Percentiles rank a stretch among this genome's conserved stretches.
Evolutionary conservation across 1,140 invertebrate genomes (phyloP).

Genomic region (Sitophilus oryzae): DNA sequence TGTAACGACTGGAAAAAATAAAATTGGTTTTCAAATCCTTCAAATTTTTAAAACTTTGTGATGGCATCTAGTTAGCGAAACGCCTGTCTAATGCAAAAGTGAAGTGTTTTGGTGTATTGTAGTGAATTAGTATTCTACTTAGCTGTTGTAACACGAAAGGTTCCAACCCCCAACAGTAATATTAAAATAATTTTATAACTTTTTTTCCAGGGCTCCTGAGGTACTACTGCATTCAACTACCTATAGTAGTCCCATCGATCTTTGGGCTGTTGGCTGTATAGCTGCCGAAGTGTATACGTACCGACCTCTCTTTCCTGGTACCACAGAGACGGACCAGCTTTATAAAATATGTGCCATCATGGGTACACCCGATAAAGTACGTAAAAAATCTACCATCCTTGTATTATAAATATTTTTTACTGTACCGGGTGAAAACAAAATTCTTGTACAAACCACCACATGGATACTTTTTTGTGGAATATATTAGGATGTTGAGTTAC

Average conservation of each 20-base stretch:
- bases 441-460: constrained; percentile 6
- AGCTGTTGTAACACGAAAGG: no score
- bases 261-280: constrained; percentile 98
- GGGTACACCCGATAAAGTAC: constrained; percentile 87
- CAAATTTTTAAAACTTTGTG: no score
- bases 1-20: no score
- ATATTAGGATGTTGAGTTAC: no score
- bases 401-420: not conserved
- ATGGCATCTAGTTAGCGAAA: no score
- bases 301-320: constrained; percentile 93
- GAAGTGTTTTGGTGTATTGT: no score
- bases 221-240: constrained; percentile 91
- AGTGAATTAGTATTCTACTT: no score
- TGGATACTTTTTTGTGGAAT: no score
- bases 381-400: not conserved
- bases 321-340: constrained; percentile 96
- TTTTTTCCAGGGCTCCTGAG: constrained; percentile 66
- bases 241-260: constrained; percentile 95
- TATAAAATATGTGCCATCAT: constrained; percentile 95
- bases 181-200: not conserved
- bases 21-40: no score
- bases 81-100: no score
- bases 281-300: constrained; percentile 98
- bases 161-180: no score
- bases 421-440: no score